These are phyloP conservation scores for Florisuga fusca DNA, from an alignment of 2,797 vertebrate genomes.

Conservation along the genomic window DNA sequence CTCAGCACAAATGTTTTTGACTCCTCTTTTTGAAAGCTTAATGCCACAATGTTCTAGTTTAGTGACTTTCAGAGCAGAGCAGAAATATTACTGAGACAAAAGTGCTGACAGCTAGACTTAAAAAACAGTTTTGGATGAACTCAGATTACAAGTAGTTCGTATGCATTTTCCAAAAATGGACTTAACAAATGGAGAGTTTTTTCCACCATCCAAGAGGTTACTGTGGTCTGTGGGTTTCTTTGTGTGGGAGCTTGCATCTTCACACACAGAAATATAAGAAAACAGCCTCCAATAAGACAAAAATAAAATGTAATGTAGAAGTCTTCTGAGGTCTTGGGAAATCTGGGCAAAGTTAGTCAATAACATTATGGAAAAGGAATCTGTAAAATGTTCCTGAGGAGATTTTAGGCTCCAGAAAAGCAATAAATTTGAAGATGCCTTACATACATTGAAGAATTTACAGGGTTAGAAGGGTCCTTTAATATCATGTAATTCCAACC, in stretches of 20 bases:
- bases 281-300: slow-evolving; percentile 52
- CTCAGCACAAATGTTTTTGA: background rate
- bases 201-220: slow-evolving; percentile 38
- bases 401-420: background rate
- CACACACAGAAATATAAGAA: slow-evolving; percentile 52
- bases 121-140: slow-evolving; percentile 59
- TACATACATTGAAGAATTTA: too few species aligned
- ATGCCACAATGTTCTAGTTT: slow-evolving; percentile 15
- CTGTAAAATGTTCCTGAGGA: background rate
- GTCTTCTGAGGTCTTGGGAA: slow-evolving; percentile 26
- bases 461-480: too few species aligned
- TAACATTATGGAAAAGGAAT: background rate
- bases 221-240: slow-evolving; percentile 73
- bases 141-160: slow-evolving; percentile 38
- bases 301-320: slow-evolving; percentile 5
- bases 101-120: slow-evolving; percentile 22
- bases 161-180: slow-evolving; percentile 15
- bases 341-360: slow-evolving; percentile 26
- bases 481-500: too few species aligned
- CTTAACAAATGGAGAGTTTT: slow-evolving; percentile 39
- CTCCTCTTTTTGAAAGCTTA: background rate
- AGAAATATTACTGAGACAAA: slow-evolving; percentile 34
- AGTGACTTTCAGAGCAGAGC: background rate
- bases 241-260: slow-evolving; percentile 65
- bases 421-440: background rate